phyloP scores from a whole-genome alignment of 2,113 vertebrate genomes.

The Sapayoa aenigma region DNA sequence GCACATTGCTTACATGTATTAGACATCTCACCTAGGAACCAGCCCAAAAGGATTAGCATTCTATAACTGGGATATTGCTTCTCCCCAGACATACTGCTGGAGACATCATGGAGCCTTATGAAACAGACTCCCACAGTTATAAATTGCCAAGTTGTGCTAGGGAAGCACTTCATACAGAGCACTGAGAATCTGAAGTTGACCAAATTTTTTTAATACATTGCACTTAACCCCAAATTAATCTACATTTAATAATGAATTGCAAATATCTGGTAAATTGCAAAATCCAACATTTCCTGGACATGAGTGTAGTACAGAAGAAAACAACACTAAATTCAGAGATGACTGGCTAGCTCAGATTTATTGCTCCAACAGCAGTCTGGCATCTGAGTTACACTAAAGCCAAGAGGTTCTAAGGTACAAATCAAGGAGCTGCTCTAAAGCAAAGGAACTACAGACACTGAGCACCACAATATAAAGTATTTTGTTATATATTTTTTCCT shows the following conservation, averaged over 20 bases:
- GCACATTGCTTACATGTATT: background rate
- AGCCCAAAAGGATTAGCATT: background rate
- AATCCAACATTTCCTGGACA: background rate
- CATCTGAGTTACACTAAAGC: background rate
- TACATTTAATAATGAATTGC: background rate
- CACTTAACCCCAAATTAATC: background rate
- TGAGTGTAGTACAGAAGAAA: background rate
- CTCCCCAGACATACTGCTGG: background rate
- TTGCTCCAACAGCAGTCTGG: background rate
- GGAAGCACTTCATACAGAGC: background rate
- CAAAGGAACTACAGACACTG: background rate
- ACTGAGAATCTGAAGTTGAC: background rate
- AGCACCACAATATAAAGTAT: background rate
- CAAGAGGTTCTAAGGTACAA: background rate
- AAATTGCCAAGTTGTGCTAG: background rate
- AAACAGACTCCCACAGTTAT: background rate
- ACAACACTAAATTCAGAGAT: background rate
- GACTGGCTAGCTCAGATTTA: background rate
- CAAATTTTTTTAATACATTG: background rate
- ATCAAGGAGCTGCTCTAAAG: background rate
- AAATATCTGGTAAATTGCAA: background rate
- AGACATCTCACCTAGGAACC: background rate
- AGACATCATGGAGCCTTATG: background rate
- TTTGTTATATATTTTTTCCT: background rate
- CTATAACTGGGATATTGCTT: background rate